These are phyloP conservation scores for Pelobates cultripes DNA, from an alignment of 2,797 vertebrate genomes.

Conservation along the genomic window DNA sequence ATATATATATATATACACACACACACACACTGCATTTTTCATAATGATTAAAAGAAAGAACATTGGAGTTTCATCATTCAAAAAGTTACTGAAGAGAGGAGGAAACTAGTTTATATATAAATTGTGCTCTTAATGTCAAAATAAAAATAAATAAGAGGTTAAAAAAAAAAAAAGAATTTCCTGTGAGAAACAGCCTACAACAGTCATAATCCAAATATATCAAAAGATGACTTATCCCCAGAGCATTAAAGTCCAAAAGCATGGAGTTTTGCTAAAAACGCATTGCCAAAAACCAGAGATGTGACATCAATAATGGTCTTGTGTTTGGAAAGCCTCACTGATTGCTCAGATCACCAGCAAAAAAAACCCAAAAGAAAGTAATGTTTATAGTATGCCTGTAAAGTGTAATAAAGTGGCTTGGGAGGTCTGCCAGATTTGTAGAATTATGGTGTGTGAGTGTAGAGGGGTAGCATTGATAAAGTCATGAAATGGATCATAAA, in stretches of 20 bases:
- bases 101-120: neutral
- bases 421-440: neutral
- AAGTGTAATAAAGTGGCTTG: neutral
- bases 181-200: conserved; percentile 35
- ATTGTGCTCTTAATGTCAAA: neutral
- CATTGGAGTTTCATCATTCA: too few relatives aligned
- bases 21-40: neutral
- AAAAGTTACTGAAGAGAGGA: neutral
- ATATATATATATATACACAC: too few relatives aligned
- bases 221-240: conserved; percentile 6
- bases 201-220: conserved; percentile 5
- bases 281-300: neutral
- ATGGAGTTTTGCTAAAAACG: neutral
- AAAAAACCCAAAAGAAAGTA: neutral
- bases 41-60: too few relatives aligned
- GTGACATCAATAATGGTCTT: neutral
- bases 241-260: conserved; percentile 14
- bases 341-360: neutral
- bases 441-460: neutral
- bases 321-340: conserved; percentile 20
- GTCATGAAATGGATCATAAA: neutral
- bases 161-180: conserved; percentile 26
- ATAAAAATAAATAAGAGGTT: neutral
- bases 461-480: neutral
- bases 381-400: neutral